Conservation (phyloP, 2,888 invertebrate species). For the Drosophila birchii region DNA sequence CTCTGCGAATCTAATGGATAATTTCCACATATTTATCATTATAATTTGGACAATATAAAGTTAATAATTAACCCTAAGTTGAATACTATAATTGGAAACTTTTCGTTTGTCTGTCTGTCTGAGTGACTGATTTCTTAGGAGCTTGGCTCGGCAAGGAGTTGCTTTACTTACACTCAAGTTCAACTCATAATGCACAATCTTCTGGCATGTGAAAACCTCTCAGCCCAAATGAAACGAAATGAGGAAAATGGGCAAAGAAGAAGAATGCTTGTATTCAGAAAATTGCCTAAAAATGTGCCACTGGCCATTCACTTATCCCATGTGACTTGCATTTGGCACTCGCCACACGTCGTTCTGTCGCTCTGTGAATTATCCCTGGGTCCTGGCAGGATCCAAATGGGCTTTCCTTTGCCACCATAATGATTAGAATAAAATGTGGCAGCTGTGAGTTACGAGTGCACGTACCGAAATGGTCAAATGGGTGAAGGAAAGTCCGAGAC, state of each 20-base stretch:
- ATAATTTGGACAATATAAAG: no score
- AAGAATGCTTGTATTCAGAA: neutral
- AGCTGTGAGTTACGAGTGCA: constrained; percentile 72
- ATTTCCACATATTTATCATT: neutral
- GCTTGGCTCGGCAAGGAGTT: constrained; percentile 2
- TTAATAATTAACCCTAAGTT: neutral
- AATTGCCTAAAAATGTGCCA: constrained; percentile 16
- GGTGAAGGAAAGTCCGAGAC: constrained; percentile 26
- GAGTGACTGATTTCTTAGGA: neutral
- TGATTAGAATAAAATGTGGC: constrained; percentile 59
- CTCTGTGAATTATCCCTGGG: constrained; percentile 13
- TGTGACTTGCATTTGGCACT: constrained; percentile 10
- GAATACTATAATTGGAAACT: neutral
- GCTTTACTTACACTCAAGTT: constrained; percentile 9
- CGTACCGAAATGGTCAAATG: constrained; percentile 49
- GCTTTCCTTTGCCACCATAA: neutral
- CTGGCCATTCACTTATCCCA: constrained; percentile 5
- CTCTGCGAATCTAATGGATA: neutral
- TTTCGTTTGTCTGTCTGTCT: no score
- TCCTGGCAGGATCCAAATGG: constrained; percentile 1
- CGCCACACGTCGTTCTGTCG: constrained; percentile 14
- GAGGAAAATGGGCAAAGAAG: constrained; percentile 14
- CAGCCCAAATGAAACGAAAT: constrained; percentile 13
- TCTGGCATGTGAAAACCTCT: neutral
- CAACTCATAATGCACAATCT: constrained; percentile 29